Percentiles rank a stretch among this genome's conserved stretches.
Evolutionary conservation across 2,797 vertebrate species (phyloP).

Genomic region (Pseudochirops cupreus): DNA sequence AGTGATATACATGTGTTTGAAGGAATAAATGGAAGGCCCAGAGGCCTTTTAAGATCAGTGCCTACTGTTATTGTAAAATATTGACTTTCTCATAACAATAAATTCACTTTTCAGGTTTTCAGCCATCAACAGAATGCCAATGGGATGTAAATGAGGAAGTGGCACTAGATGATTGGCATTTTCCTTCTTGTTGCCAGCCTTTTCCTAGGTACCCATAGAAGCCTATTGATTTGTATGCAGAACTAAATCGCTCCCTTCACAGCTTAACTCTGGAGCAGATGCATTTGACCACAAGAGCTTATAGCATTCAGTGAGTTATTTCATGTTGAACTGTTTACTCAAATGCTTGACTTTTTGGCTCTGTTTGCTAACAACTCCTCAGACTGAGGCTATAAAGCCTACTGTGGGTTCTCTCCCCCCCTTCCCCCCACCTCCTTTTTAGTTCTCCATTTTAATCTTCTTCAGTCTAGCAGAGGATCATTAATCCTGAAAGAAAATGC

Average conservation of each 20-base stretch:
- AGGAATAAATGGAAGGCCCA: conserved; percentile 77
- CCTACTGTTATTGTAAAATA: conserved; percentile 83
- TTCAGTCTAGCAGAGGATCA: conserved; percentile 61
- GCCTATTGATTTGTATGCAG: conserved; percentile 75
- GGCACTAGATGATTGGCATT: conserved; percentile 66
- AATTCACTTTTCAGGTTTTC: conserved; percentile 81
- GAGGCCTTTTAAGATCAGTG: conserved; percentile 81
- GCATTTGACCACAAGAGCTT: conserved; percentile 75
- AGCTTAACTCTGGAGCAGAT: conserved; percentile 71
- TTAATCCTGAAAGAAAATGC: conserved; percentile 77
- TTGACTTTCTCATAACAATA: conserved; percentile 83
- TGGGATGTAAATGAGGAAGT: conserved; percentile 80
- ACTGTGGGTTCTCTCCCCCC: conserved; percentile 3
- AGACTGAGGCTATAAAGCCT: conserved; percentile 51
- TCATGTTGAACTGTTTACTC: conserved; percentile 77
- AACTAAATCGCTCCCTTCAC: conserved; percentile 68
- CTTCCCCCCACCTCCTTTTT: conserved; percentile 41
- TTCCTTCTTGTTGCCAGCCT: conserved; percentile 65
- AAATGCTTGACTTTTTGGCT: conserved; percentile 81
- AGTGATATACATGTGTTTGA: conserved; percentile 68
- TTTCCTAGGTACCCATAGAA: conserved; percentile 60
- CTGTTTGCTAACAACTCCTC: conserved; percentile 75
- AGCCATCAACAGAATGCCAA: conserved; percentile 79
- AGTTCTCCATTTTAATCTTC: conserved; percentile 68
- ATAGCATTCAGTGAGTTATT: conserved; percentile 77